phyloP scores from a whole-genome alignment of 2,113 vertebrate genomes.

The Elephas maximus region DNA sequence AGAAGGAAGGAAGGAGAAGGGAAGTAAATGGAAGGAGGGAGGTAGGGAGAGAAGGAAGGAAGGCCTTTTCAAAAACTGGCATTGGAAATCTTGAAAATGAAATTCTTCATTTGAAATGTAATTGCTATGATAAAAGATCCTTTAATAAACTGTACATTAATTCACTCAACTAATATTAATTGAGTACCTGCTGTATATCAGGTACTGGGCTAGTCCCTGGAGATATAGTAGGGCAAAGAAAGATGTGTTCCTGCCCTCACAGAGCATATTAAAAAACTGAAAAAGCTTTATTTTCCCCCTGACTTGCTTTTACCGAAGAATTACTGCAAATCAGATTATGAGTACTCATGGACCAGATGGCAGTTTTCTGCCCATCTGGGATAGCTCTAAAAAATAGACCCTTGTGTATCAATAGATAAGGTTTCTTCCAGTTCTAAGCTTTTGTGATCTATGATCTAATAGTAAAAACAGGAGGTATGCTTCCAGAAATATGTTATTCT shows the following conservation, averaged over 20 bases:
- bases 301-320: conserved; percentile 54
- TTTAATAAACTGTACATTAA: conserved; percentile 38
- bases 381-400: conserved; percentile 72
- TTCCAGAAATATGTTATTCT: conserved; percentile 61
- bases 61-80: background rate
- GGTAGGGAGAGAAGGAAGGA: background rate
- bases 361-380: conserved; percentile 74
- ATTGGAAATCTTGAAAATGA: conserved; percentile 26
- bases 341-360: conserved; percentile 72
- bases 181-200: background rate
- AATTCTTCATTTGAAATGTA: conserved; percentile 32
- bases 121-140: conserved; percentile 5
- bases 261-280: background rate
- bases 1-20: background rate
- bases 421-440: conserved; percentile 72
- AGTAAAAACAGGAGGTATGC: conserved; percentile 60
- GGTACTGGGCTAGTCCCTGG: background rate
- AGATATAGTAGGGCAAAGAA: background rate
- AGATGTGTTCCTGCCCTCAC: background rate
- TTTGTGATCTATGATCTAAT: conserved; percentile 71
- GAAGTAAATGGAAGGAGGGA: too few relatives aligned
- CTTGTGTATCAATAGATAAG: conserved; percentile 71
- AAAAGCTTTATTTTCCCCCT: background rate
- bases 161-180: conserved; percentile 20
- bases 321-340: conserved; percentile 50